A percentile compares a stretch with the other conserved stretches of the same genome.
phyloP scores from a whole-genome alignment of 2,888 invertebrate species.

The Xestoiulus laeticollis region DNA sequence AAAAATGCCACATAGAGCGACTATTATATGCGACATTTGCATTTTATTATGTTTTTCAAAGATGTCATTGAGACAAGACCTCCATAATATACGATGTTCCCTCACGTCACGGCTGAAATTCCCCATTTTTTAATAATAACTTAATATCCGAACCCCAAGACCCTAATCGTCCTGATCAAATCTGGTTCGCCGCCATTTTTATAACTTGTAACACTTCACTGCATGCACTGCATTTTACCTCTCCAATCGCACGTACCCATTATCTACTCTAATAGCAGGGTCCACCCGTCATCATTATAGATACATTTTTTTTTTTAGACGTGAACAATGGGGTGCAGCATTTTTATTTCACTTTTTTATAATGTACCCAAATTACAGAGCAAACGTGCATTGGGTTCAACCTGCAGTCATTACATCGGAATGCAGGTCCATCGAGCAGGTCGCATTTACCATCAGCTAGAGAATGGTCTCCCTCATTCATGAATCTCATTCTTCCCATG shows the following conservation, averaged over 20 bases:
- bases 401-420: conserved; percentile 16
- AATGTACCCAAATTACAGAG: conserved; percentile 26
- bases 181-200: neutral
- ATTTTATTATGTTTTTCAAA: neutral
- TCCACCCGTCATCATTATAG: conserved; percentile 3
- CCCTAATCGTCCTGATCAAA: neutral
- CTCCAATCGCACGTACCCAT: neutral
- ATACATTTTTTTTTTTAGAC: neutral
- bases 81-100: no score
- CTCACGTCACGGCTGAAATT: neutral
- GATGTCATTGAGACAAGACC: no score
- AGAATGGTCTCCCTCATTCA: neutral
- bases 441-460: neutral
- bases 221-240: conserved; percentile 12
- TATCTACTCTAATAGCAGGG: conserved; percentile 12
- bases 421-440: neutral
- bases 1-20: neutral
- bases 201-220: neutral
- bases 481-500: neutral
- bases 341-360: conserved; percentile 16
- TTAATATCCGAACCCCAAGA: neutral
- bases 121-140: neutral
- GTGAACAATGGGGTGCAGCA: conserved; percentile 26
- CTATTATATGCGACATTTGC: neutral
- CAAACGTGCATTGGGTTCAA: neutral